These are phyloP conservation scores for Bombyx mori DNA, from an alignment of 1,140 invertebrate genomes.

Conservation along the genomic window DNA sequence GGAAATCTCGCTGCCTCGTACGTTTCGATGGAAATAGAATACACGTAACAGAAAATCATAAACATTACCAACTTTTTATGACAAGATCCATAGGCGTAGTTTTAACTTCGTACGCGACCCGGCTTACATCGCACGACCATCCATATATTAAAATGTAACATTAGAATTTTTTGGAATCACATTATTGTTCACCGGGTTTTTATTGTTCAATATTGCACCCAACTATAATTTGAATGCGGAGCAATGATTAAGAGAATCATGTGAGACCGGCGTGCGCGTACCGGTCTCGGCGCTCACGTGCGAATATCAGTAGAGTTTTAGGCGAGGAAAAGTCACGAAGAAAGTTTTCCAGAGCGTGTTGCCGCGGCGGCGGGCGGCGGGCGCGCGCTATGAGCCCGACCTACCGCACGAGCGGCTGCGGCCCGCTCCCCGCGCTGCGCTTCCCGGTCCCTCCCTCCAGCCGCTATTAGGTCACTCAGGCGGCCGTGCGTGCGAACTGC, in stretches of 20 bases:
- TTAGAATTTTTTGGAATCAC: slow-evolving; percentile 23
- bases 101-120: slow-evolving; percentile 39
- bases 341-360: slow-evolving; percentile 61
- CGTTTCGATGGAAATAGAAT: too few relatives aligned
- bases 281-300: slow-evolving; percentile 22
- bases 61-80: slow-evolving; percentile 68
- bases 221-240: slow-evolving; percentile 1
- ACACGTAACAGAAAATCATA: slow-evolving; percentile 23
- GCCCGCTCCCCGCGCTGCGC: slow-evolving; percentile 48
- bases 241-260: neutral
- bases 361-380: slow-evolving; percentile 44
- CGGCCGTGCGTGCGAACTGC: slow-evolving; percentile 62
- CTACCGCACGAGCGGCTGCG: slow-evolving; percentile 60
- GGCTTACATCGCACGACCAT: slow-evolving; percentile 43
- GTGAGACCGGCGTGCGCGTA: neutral
- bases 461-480: slow-evolving; percentile 67
- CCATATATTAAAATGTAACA: slow-evolving; percentile 16
- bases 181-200: slow-evolving; percentile 23
- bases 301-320: slow-evolving; percentile 37
- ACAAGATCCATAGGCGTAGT: slow-evolving; percentile 63
- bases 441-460: slow-evolving; percentile 65
- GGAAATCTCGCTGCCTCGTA: too few relatives aligned
- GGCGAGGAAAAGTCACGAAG: slow-evolving; percentile 64
- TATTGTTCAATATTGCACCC: slow-evolving; percentile 5
- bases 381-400: slow-evolving; percentile 65